A percentile compares a stretch with the other conserved stretches of the same genome.
Evolutionary conservation across 2,888 invertebrate species (phyloP).

Genomic region (Caenorhabditis macrosperma): DNA sequence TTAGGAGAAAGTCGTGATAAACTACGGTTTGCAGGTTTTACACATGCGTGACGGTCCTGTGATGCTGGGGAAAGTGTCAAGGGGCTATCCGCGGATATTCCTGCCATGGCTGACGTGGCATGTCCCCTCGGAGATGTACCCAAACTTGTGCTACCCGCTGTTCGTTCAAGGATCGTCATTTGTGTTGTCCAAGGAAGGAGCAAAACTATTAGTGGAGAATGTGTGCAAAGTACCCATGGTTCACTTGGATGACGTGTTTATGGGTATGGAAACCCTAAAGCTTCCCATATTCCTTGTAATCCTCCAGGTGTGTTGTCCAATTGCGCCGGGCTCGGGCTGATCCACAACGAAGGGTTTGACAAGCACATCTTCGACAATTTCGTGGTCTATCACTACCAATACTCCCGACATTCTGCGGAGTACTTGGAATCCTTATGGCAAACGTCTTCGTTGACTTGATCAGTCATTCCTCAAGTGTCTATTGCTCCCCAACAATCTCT

Average conservation of each 20-base stretch:
- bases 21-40: conserved; percentile 54
- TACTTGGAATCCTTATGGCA: conserved; percentile 70
- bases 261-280: too few species aligned
- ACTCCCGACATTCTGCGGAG: conserved; percentile 72
- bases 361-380: conserved; percentile 73
- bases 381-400: conserved; percentile 79
- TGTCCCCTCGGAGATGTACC: conserved; percentile 75
- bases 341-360: conserved; percentile 77
- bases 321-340: conserved; percentile 66
- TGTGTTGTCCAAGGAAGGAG: conserved; percentile 75
- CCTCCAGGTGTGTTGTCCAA: conserved; percentile 70
- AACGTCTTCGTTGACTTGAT: too few species aligned
- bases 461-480: background rate
- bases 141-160: conserved; percentile 78
- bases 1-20: background rate
- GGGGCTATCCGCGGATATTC: conserved; percentile 78
- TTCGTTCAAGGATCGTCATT: conserved; percentile 80
- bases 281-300: too few species aligned
- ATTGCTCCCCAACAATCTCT: background rate
- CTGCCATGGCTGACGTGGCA: conserved; percentile 79
- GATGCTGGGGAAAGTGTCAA: conserved; percentile 78
- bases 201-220: conserved; percentile 63
- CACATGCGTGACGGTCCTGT: conserved; percentile 60
- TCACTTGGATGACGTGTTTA: conserved; percentile 78
- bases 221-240: conserved; percentile 77